phyloP scores from a whole-genome alignment of 1,140 invertebrate genomes.

The Neotoxoptera formosana region DNA sequence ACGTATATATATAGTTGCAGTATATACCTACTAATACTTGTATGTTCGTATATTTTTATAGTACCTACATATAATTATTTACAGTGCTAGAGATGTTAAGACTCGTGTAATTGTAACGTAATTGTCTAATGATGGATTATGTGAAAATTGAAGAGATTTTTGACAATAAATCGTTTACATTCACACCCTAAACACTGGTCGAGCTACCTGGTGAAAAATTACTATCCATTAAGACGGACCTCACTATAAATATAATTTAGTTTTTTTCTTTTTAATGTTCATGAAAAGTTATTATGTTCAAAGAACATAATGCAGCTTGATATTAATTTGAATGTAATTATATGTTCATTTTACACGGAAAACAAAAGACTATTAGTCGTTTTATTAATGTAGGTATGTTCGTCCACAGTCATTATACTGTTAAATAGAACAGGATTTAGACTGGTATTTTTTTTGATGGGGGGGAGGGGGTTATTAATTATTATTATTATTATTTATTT shows the following conservation, averaged over 20 bases:
- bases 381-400: constrained; percentile 45
- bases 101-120: constrained; percentile 37
- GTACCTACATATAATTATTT: constrained; percentile 27
- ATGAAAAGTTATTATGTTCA: constrained; percentile 33
- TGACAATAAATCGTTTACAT: constrained; percentile 42
- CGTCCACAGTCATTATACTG: constrained; percentile 4
- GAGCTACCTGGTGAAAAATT: constrained; percentile 45
- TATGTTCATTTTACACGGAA: constrained; percentile 18
- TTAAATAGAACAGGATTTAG: constrained; percentile 22
- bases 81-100: neutral
- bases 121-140: constrained; percentile 42
- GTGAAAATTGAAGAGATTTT: constrained; percentile 50
- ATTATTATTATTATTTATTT: neutral
- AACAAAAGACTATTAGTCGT: constrained; percentile 57
- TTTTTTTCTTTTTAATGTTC: constrained; percentile 38
- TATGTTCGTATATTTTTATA: neutral
- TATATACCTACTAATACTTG: neutral
- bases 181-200: constrained; percentile 30
- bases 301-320: neutral
- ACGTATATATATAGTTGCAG: neutral
- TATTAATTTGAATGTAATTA: constrained; percentile 56
- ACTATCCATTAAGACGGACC: constrained; percentile 25
- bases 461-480: neutral
- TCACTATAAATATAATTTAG: constrained; percentile 11
- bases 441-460: neutral